Evolutionary conservation across 2,888 invertebrate genomes (phyloP).

Genomic region (Scaptodrosophila latifasciaeformis): DNA sequence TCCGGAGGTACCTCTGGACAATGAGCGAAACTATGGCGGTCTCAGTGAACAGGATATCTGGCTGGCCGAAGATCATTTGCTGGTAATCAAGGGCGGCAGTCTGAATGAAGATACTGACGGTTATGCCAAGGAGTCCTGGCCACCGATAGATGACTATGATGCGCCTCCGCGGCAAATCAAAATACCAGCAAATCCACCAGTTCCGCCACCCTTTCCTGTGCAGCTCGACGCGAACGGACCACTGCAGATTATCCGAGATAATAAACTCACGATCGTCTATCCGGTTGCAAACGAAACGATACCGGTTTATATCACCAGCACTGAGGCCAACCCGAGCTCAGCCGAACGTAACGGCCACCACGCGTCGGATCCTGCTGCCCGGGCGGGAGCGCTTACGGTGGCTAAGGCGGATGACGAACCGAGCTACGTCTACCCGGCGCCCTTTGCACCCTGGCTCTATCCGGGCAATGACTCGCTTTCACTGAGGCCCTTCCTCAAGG

Average conservation of each 20-base stretch:
- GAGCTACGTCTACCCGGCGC: conserved; percentile 78
- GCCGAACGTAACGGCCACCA: conserved; percentile 63
- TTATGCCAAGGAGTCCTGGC: conserved; percentile 79
- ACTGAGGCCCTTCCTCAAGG: conserved; percentile 32
- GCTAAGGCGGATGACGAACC: conserved; percentile 56
- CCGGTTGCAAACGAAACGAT: conserved; percentile 81
- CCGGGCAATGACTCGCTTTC: conserved; percentile 11
- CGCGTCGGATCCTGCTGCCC: conserved; percentile 78
- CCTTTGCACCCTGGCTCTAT: conserved; percentile 78
- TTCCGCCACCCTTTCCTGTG: conserved; percentile 95
- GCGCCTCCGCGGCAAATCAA: conserved; percentile 90
- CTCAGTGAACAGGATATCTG: conserved; percentile 90
- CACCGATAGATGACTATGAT: conserved; percentile 88
- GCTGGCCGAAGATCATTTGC: conserved; percentile 90
- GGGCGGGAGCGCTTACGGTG: conserved; percentile 77
- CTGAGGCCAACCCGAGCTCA: conserved; percentile 59
- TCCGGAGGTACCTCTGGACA: conserved; percentile 88
- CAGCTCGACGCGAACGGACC: conserved; percentile 90
- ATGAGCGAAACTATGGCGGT: conserved; percentile 86
- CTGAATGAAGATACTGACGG: conserved; percentile 75
- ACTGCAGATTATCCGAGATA: conserved; percentile 89
- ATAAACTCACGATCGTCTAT: conserved; percentile 78
- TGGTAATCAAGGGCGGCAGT: conserved; percentile 87
- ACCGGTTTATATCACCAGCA: conserved; percentile 78
- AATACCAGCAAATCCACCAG: conserved; percentile 86